Conservation (phyloP, 2,113 vertebrate genomes). For the Takifugu bimaculatus region DNA sequence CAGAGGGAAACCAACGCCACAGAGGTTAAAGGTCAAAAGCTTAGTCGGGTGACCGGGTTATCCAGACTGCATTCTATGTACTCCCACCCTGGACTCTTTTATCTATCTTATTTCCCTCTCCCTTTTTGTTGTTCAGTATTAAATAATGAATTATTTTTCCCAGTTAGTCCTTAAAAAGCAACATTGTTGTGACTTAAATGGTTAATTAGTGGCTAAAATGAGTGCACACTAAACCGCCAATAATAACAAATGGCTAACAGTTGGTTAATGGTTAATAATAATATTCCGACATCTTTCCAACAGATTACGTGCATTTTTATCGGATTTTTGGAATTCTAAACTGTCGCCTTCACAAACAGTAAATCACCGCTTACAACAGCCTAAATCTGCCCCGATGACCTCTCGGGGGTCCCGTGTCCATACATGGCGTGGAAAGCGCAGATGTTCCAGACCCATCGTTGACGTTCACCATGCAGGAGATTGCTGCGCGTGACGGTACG, state of each 20-base stretch:
- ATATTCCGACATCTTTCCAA: too few species aligned
- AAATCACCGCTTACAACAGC: not conserved
- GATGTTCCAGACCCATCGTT: slow-evolving; percentile 26
- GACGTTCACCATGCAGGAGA: slow-evolving; percentile 29
- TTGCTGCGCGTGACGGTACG: slow-evolving; percentile 28
- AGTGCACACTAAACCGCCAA: not conserved
- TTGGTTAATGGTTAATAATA: too few species aligned
- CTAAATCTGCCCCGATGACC: not conserved
- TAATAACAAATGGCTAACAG: too few species aligned
- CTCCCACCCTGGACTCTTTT: slow-evolving; percentile 15
- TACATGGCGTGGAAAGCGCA: slow-evolving; percentile 62
- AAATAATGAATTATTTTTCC: too few species aligned
- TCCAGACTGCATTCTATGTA: slow-evolving; percentile 23
- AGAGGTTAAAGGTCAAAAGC: slow-evolving; percentile 43
- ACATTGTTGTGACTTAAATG: not conserved
- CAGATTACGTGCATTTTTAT: too few species aligned
- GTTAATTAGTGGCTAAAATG: not conserved
- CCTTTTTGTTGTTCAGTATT: not conserved
- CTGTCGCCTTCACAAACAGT: not conserved
- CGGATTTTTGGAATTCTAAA: not conserved
- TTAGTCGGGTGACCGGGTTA: slow-evolving; percentile 11
- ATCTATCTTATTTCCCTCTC: not conserved
- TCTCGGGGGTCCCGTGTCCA: slow-evolving; percentile 19
- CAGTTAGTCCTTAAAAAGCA: too few species aligned
- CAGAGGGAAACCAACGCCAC: slow-evolving; percentile 26